These are phyloP conservation scores for Metallyticus violacea DNA, from an alignment of 2,888 invertebrate genomes.

Conservation along the genomic window DNA sequence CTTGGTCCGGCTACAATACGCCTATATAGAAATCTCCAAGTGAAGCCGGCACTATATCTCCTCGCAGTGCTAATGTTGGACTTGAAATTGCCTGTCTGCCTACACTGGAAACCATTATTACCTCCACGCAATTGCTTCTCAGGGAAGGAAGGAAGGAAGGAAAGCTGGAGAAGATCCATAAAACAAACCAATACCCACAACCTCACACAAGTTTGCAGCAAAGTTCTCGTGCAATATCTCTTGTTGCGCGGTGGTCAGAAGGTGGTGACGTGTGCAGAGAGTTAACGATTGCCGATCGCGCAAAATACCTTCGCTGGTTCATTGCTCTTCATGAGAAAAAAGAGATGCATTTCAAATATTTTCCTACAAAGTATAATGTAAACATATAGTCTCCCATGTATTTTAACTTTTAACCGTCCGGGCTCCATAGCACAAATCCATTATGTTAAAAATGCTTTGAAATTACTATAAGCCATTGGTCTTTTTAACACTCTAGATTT, in stretches of 20 bases:
- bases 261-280: background rate
- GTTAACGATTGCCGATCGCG: conserved; percentile 9
- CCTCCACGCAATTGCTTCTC: conserved; percentile 12
- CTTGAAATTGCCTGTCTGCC: conserved; percentile 9
- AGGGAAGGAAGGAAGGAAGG: background rate
- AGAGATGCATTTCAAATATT: too few relatives aligned
- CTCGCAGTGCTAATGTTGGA: background rate
- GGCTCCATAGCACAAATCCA: too few relatives aligned
- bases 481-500: too few relatives aligned
- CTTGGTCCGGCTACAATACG: background rate
- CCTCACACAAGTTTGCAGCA: background rate
- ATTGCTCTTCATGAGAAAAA: too few relatives aligned
- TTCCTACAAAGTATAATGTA: too few relatives aligned
- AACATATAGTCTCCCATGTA: too few relatives aligned
- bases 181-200: conserved; percentile 6
- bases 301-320: background rate
- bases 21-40: background rate
- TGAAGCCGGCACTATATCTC: conserved; percentile 2
- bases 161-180: conserved; percentile 8
- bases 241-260: background rate
- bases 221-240: conserved; percentile 11
- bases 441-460: too few relatives aligned
- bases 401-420: too few relatives aligned
- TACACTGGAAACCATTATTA: conserved; percentile 12
- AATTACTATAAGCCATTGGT: too few relatives aligned